Evolutionary conservation across 2,888 invertebrate species (phyloP), one percentile per base, ranked within the genome.

Genomic region (Acronicta aceris): DNA sequence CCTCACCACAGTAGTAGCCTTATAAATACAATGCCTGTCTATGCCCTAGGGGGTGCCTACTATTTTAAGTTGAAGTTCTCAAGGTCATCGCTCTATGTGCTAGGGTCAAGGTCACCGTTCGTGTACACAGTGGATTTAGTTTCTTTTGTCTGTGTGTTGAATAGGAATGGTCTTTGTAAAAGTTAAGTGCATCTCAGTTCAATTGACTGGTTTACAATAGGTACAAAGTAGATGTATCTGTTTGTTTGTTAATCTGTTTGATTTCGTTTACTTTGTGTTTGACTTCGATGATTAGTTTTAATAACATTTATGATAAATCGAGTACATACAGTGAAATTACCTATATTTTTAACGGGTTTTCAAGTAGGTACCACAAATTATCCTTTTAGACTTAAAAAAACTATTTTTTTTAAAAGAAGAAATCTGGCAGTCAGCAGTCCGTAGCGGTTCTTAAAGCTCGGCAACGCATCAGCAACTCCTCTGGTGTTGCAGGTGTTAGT

Each of bases 61-160:
- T n/a, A 48, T 67, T 63, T 53, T 53, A 51, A 67, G 62, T 49
- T 57, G 9, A 51, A 63, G 45, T 48, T 54, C 15, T 15, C 47
- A 71, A 71, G 71, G 71, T 63, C 53, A 50, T 9, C 16, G 43
- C 45, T 50, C 54, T 52, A 46, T 63, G 13, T 17, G 16, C 46
- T 10, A 12, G 4, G 7, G 15, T 27, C 46, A 71, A 63, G 53
- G 71, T 67, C 50, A 52, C 21, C 41, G 45, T 51, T 64, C 68
- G 51, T 64, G 27, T 55, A 54, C 40, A 59, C 36, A 13, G 64
- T 7, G 21, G 43, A 68, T 33, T 64, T 52, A 49, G 60, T 51
- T 50, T 59, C 42, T 59, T 54, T 68, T 68, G 68, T n/a, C n/a
- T 67, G 64, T 25, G 6, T 17, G 16, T n/a, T 59, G 40, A 55